Percentiles rank a stretch among this genome's conserved stretches.
Evolutionary conservation across 2,888 invertebrate species (phyloP).

Genomic region (Temnothorax rugatulus): DNA sequence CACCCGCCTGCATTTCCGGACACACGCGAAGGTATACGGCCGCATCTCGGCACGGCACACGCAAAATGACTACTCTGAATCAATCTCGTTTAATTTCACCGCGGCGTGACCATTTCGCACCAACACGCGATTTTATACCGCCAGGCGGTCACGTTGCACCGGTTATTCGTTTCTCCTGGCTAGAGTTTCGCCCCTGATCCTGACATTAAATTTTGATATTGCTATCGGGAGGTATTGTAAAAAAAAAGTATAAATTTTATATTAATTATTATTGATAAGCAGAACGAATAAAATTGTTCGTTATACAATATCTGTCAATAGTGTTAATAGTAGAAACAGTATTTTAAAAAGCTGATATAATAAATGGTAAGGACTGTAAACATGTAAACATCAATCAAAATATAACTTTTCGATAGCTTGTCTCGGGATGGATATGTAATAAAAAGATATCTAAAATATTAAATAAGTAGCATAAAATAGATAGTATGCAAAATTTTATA

Average conservation of each 20-base stretch:
- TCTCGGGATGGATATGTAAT: background rate
- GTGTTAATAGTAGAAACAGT: background rate
- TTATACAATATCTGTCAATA: background rate
- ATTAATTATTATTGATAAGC: background rate
- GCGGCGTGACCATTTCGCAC: conserved; percentile 76
- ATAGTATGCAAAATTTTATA: background rate
- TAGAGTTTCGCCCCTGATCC: background rate
- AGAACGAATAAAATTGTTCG: background rate
- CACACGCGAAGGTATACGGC: conserved; percentile 51
- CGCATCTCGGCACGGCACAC: conserved; percentile 60
- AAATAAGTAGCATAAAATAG: background rate
- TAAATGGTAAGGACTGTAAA: background rate
- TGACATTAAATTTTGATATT: background rate
- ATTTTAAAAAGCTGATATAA: background rate
- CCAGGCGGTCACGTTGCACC: background rate
- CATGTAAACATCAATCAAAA: background rate
- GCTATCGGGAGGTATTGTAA: background rate
- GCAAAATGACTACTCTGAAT: conserved; percentile 79
- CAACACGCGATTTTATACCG: conserved; percentile 39
- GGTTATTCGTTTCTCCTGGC: background rate
- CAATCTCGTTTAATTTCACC: conserved; percentile 82
- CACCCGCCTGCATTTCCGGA: conserved; percentile 40
- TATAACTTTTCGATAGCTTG: background rate
- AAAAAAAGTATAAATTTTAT: background rate
- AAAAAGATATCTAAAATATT: background rate